These are phyloP conservation scores for Amphilophus citrinellus DNA, from an alignment of 2,113 vertebrate species.

Conservation along the genomic window DNA sequence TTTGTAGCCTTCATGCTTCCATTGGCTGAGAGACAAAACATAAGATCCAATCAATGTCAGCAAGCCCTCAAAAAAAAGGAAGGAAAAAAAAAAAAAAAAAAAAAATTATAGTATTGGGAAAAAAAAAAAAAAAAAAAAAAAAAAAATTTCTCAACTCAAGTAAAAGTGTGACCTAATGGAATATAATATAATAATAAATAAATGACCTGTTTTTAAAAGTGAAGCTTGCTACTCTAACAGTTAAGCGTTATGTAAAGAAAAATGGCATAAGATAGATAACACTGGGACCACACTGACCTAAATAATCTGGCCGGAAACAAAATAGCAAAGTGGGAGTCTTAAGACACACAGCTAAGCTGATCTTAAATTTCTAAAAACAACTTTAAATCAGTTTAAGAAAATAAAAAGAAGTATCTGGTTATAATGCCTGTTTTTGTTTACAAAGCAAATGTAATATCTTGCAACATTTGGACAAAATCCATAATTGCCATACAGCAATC, in stretches of 20 bases:
- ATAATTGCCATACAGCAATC: neutral
- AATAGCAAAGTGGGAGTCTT: neutral
- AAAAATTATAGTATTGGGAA: neutral
- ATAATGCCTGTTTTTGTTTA: neutral
- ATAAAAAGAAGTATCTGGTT: neutral
- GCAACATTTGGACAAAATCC: neutral
- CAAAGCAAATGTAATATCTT: neutral
- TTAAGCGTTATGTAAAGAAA: neutral
- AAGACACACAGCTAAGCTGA: neutral
- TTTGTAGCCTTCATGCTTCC: neutral
- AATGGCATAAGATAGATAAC: neutral
- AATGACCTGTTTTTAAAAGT: neutral
- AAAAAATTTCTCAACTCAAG: neutral
- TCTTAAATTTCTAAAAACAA: neutral
- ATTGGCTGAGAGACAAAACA: slow-evolving; percentile 50
- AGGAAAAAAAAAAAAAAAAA: neutral
- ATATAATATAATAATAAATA: neutral
- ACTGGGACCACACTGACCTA: neutral
- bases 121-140: neutral
- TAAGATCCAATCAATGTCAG: slow-evolving; percentile 31
- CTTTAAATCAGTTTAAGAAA: neutral
- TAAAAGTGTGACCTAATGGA: neutral
- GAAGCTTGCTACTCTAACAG: neutral
- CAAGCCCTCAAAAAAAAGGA: neutral
- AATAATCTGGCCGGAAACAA: neutral